phyloP scores from a whole-genome alignment of 2,113 vertebrate genomes.

The Amblyopsis rosae region DNA sequence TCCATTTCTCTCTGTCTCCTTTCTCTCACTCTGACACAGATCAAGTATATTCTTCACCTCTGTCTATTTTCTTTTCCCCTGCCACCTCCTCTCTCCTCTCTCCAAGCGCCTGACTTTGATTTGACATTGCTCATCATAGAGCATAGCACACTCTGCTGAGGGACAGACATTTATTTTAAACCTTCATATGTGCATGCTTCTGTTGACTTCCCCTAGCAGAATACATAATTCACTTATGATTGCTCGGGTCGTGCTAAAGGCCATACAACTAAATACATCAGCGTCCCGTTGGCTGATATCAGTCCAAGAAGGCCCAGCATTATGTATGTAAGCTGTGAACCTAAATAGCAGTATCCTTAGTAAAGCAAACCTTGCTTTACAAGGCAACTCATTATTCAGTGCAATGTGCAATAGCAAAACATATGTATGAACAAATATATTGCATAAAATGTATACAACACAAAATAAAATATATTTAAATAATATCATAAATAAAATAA shows the following conservation, averaged over 20 bases:
- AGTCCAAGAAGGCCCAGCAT: background rate
- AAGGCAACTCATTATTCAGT: no score
- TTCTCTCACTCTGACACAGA: constrained; percentile 16
- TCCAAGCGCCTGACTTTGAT: constrained; percentile 24
- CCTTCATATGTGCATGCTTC: constrained; percentile 5
- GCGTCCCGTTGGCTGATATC: no score
- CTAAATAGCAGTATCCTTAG: no score
- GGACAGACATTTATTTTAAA: constrained; percentile 4
- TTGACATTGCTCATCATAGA: constrained; percentile 32
- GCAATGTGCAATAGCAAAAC: no score
- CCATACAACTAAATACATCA: background rate
- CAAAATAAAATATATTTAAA: no score
- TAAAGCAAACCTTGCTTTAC: no score
- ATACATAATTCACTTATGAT: background rate
- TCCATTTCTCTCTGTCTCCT: constrained; percentile 2
- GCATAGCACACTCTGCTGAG: constrained; percentile 2
- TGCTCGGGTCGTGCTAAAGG: background rate
- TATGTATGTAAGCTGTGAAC: background rate
- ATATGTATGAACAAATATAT: no score
- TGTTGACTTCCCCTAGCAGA: background rate
- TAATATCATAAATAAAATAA: no score
- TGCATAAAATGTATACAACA: no score
- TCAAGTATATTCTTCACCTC: constrained; percentile 27
- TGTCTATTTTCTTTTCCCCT: constrained; percentile 13
- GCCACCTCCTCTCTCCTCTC: background rate